These are phyloP conservation scores for Temnothorax curvispinosus DNA, from an alignment of 1,140 invertebrate species.

Conservation along the genomic window DNA sequence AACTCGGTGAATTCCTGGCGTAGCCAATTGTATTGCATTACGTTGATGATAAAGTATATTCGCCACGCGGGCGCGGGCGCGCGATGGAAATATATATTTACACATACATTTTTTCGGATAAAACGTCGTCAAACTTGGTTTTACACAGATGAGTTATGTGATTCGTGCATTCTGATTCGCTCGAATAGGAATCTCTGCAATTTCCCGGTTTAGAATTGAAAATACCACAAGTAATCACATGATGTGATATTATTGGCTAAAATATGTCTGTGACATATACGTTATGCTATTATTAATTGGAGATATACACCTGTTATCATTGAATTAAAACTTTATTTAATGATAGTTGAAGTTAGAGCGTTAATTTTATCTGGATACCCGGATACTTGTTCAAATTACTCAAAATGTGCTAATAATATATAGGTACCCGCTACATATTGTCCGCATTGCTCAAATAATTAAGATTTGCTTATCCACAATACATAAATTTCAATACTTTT, in stretches of 20 bases:
- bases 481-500: background rate
- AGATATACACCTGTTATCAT: background rate
- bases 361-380: background rate
- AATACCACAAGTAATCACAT: background rate
- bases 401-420: background rate
- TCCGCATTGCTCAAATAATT: background rate
- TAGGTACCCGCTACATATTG: background rate
- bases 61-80: background rate
- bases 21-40: slow-evolving; percentile 71
- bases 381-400: background rate
- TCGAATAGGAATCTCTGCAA: background rate
- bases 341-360: background rate
- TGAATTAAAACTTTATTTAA: slow-evolving; percentile 2
- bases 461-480: background rate
- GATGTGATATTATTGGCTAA: background rate
- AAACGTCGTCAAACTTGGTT: background rate
- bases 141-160: background rate
- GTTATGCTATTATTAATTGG: background rate
- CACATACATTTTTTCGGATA: background rate
- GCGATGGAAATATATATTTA: background rate
- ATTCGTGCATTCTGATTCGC: background rate
- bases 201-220: background rate
- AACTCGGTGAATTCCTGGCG: slow-evolving; percentile 66
- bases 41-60: slow-evolving; percentile 63
- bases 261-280: background rate